A percentile compares a stretch with the other conserved stretches of the same genome.
Conservation (phyloP, 2,888 invertebrate species). For the Acanthosepion esculentum region DNA sequence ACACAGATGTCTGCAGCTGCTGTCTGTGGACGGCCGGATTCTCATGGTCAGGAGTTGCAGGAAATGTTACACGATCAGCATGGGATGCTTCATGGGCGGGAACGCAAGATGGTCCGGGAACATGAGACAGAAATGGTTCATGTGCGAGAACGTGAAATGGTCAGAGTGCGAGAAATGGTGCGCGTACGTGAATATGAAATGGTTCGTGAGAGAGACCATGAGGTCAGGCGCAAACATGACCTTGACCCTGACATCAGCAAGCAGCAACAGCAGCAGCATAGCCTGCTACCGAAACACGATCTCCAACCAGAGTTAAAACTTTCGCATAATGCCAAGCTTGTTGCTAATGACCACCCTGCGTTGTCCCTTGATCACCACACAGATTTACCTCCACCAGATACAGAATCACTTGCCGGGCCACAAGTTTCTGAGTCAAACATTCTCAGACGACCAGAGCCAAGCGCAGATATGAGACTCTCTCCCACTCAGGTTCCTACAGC, state of each 20-base stretch:
- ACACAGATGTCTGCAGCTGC: slow-evolving; percentile 8
- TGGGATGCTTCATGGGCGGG: slow-evolving; percentile 37
- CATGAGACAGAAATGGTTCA: slow-evolving; percentile 41
- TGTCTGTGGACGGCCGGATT: neutral
- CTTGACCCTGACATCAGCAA: neutral
- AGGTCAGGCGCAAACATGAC: slow-evolving; percentile 35
- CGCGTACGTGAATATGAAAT: slow-evolving; percentile 40
- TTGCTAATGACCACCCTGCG: slow-evolving; percentile 37
- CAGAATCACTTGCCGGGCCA: slow-evolving; percentile 11
- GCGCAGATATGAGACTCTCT: neutral
- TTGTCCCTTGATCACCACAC: slow-evolving; percentile 35
- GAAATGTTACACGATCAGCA: slow-evolving; percentile 43
- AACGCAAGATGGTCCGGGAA: slow-evolving; percentile 41
- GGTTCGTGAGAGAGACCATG: slow-evolving; percentile 43
- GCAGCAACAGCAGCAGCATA: neutral
- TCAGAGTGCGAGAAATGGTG: slow-evolving; percentile 47
- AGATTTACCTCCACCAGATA: neutral
- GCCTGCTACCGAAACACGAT: slow-evolving; percentile 34
- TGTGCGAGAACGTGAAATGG: slow-evolving; percentile 43
- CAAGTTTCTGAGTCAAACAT: slow-evolving; percentile 36
- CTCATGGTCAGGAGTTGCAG: slow-evolving; percentile 43
- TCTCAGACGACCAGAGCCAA: slow-evolving; percentile 38
- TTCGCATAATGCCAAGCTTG: slow-evolving; percentile 35
- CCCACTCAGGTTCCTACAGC: neutral
- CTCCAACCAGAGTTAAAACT: slow-evolving; percentile 17